Conservation (phyloP, 2,797 vertebrate species). For the Kryptolebias ocellatus region DNA sequence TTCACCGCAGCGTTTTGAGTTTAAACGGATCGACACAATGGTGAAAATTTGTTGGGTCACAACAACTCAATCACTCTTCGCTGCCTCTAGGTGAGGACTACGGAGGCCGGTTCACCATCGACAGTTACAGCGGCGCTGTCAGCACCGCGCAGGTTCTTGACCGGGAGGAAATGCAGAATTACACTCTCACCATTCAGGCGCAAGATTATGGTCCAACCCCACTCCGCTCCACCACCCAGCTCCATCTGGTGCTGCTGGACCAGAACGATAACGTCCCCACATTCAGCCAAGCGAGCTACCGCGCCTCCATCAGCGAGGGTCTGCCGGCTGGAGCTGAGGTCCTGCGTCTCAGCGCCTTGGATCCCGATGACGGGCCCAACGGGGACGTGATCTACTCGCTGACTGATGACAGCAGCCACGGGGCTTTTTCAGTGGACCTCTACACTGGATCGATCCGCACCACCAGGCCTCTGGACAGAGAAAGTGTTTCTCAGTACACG, state of each 20-base stretch:
- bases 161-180: constrained; percentile 86
- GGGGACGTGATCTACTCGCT: constrained; percentile 87
- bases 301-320: constrained; percentile 85
- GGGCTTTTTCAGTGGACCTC: constrained; percentile 83
- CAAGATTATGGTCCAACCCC: constrained; percentile 82
- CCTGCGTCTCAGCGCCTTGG: constrained; percentile 82
- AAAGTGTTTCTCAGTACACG: constrained; percentile 81
- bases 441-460: constrained; percentile 80
- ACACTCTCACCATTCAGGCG: constrained; percentile 86
- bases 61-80: not conserved
- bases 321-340: constrained; percentile 80
- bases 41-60: no score
- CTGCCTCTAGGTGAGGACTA: constrained; percentile 81
- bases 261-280: constrained; percentile 90
- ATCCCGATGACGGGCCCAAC: constrained; percentile 86
- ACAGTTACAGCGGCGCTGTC: constrained; percentile 85
- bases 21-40: no score
- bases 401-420: constrained; percentile 79
- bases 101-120: constrained; percentile 83
- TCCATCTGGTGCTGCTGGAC: constrained; percentile 86
- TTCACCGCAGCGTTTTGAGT: no score
- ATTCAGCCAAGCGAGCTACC: constrained; percentile 83
- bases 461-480: constrained; percentile 83
- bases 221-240: constrained; percentile 78
- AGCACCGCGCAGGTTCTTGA: constrained; percentile 84